Base-by-base conservation (phyloP, 1,140 invertebrate genomes). In the Mizuhopecten yessoensis region DNA sequence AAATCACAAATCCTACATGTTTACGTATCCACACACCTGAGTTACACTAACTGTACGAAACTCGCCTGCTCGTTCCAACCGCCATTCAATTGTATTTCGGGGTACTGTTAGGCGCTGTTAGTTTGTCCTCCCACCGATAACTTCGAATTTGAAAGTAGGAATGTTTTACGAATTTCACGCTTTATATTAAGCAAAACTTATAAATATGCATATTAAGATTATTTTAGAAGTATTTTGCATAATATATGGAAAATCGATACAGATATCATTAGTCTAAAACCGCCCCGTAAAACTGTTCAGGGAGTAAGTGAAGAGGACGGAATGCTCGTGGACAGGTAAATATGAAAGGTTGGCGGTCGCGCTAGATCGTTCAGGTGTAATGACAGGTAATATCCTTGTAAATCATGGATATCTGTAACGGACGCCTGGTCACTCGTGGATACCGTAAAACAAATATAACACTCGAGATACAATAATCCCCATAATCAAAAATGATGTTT, bases 41-140 rank as follows among this genome's bases (percentile, higher is more conserved):
- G 86, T 49, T 90, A 34, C 49, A 49, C 49, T 90, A 90, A 75
- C 57, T 88, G 86, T 33, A 10, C 36, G 36, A 39, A 88, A 86
- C 90, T 34, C 90, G 90, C 87, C 88, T 92, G 88, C 87, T 75
- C 92, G 86, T 29, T 87, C 33, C 57, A 75, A 88, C 88, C 92
- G 92, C 92, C 92, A 92, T 91, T 92, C 90, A 88, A 90, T 57
- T 90, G 87, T 86, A 86, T 87, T 90, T 92, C 75, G 42, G 87
- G 45, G 87, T 57, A 91, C 87, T 86, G 87, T 88, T 86, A 45
- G 86, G 49, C 34, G 90, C 90, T 91, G 87, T 91, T 91, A 34
- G 20, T 86, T 39, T 88, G 36, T 33, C 49, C 88, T 33, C 90
- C 90, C 90, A n/a, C 34, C 87, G 17, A 75, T 75, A 75, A 75